phyloP scores from a whole-genome alignment of 2,113 vertebrate species.

The Setophaga kirtlandii region DNA sequence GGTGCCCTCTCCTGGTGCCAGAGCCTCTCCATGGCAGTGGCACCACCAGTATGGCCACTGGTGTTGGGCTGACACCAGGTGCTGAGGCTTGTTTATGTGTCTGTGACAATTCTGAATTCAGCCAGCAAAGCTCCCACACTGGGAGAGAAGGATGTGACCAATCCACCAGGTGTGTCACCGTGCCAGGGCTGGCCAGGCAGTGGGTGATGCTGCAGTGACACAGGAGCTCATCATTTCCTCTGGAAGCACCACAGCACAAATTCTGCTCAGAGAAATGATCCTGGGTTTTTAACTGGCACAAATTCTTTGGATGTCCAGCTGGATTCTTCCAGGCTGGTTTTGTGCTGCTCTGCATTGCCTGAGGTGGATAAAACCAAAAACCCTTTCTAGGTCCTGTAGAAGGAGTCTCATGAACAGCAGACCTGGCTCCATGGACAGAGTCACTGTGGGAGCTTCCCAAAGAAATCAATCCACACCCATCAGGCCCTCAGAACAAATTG shows the following conservation, averaged over 20 bases:
- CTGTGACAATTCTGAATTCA: not conserved
- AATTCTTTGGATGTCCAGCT: not conserved
- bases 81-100: accelerated
- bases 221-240: accelerated
- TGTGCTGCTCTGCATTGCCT: not conserved
- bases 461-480: accelerated
- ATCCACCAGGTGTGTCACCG: accelerated
- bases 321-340: not conserved
- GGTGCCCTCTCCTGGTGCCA: constrained; percentile 9
- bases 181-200: not conserved
- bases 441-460: not conserved
- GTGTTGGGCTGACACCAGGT: accelerated
- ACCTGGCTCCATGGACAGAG: not conserved
- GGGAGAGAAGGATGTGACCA: not conserved
- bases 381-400: not conserved
- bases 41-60: accelerated
- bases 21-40: not conserved
- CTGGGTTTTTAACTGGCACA: not conserved
- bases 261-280: not conserved
- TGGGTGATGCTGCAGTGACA: accelerated
- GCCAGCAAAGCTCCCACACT: not conserved
- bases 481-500: accelerated
- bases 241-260: not conserved
- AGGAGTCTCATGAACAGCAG: not conserved
- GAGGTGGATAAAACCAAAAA: not conserved